phyloP scores from a whole-genome alignment of 2,888 invertebrate genomes.

The Notodonta ziczac region DNA sequence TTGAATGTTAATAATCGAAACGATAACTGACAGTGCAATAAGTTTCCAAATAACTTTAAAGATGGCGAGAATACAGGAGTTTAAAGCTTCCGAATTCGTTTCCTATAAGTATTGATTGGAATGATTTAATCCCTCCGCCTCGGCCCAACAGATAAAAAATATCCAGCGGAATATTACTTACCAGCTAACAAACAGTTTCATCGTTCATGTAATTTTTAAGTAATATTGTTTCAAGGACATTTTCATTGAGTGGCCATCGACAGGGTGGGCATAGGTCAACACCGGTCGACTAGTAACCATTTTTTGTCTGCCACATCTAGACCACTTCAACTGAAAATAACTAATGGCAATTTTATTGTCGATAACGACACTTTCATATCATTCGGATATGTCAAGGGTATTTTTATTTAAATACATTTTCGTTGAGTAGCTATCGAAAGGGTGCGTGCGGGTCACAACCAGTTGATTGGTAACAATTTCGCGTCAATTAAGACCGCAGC shows the following conservation, averaged over 20 bases:
- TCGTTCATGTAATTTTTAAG: too few species aligned
- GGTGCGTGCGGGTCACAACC: constrained; percentile 53
- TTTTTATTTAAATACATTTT: constrained; percentile 27
- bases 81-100: too few species aligned
- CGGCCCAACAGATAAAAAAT: too few species aligned
- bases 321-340: background rate
- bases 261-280: background rate
- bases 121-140: too few species aligned
- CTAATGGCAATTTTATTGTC: constrained; percentile 22
- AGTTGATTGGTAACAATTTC: constrained; percentile 79
- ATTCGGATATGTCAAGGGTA: constrained; percentile 26
- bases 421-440: constrained; percentile 2
- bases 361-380: background rate
- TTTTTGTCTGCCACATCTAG: constrained; percentile 12
- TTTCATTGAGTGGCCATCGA: background rate
- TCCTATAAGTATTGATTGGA: too few species aligned
- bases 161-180: too few species aligned
- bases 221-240: constrained; percentile 24
- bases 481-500: constrained; percentile 71
- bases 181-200: too few species aligned
- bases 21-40: too few species aligned
- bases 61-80: too few species aligned
- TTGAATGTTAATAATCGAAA: too few species aligned
- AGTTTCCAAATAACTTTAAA: too few species aligned
- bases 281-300: constrained; percentile 4